Conservation (phyloP, 2,888 invertebrate species). For the Desoria tigrina region DNA sequence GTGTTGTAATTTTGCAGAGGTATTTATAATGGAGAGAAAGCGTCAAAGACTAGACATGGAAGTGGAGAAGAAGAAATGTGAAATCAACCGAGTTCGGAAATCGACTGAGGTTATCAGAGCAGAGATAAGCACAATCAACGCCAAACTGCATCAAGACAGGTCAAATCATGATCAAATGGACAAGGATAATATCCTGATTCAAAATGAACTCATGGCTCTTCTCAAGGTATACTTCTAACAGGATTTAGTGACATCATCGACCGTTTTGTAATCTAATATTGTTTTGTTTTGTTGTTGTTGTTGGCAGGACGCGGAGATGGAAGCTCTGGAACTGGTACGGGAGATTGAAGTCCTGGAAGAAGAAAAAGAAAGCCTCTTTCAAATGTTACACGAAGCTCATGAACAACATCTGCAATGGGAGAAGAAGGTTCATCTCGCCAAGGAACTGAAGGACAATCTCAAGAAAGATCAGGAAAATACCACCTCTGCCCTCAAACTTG, state of each 20-base stretch:
- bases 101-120: constrained; percentile 66
- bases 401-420: constrained; percentile 74
- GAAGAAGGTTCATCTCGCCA: constrained; percentile 71
- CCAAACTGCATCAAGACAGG: constrained; percentile 63
- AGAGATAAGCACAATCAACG: constrained; percentile 64
- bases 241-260: background rate
- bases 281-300: background rate
- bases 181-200: constrained; percentile 62
- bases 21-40: constrained; percentile 71
- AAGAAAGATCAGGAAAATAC: constrained; percentile 61
- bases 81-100: constrained; percentile 64
- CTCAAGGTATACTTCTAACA: constrained; percentile 58
- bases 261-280: background rate
- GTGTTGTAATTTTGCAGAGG: constrained; percentile 56
- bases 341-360: constrained; percentile 68
- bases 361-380: constrained; percentile 67
- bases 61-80: constrained; percentile 63
- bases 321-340: constrained; percentile 68
- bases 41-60: constrained; percentile 69
- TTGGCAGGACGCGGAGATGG: constrained; percentile 67
- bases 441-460: constrained; percentile 70
- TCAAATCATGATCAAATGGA: constrained; percentile 62
- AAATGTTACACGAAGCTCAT: constrained; percentile 62
- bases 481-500: constrained; percentile 43
- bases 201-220: constrained; percentile 60